These are phyloP conservation scores for Spodoptera picta DNA, from an alignment of 2,888 invertebrate species.

Conservation along the genomic window DNA sequence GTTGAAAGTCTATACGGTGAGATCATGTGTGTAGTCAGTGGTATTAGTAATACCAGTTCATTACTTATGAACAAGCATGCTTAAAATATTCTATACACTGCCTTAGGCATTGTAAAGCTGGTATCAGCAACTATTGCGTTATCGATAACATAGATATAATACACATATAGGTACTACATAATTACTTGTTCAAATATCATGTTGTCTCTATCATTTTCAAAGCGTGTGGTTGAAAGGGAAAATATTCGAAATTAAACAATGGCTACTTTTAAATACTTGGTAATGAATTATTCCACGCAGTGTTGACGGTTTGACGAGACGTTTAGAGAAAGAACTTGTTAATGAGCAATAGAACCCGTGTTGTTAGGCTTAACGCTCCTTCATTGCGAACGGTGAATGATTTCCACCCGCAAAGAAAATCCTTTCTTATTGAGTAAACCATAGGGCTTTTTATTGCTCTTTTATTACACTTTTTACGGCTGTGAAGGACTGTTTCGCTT, in stretches of 20 bases:
- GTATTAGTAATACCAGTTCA: too few relatives aligned
- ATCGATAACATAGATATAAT: too few relatives aligned
- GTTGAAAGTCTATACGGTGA: too few relatives aligned
- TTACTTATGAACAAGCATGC: too few relatives aligned
- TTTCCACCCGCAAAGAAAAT: slow-evolving; percentile 8
- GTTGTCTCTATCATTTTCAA: too few relatives aligned
- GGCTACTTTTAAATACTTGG: background rate
- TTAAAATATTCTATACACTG: too few relatives aligned
- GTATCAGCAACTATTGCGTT: too few relatives aligned
- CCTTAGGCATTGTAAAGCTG: too few relatives aligned
- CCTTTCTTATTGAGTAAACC: slow-evolving; percentile 9
- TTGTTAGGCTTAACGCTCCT: background rate
- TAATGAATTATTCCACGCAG: slow-evolving; percentile 6
- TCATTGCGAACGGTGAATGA: slow-evolving; percentile 12
- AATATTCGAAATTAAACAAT: slow-evolving; percentile 12
- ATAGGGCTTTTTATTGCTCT: slow-evolving; percentile 21
- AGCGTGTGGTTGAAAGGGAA: too few relatives aligned
- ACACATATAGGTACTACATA: too few relatives aligned
- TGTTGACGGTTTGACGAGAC: slow-evolving; percentile 13
- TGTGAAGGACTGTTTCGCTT: slow-evolving; percentile 31
- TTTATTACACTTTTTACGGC: slow-evolving; percentile 29
- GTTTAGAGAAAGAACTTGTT: slow-evolving; percentile 3
- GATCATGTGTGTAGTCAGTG: too few relatives aligned
- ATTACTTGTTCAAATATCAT: too few relatives aligned
- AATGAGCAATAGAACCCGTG: slow-evolving; percentile 8